Conservation (phyloP, 1,140 invertebrate species). For the Stegodyphus dumicola region DNA sequence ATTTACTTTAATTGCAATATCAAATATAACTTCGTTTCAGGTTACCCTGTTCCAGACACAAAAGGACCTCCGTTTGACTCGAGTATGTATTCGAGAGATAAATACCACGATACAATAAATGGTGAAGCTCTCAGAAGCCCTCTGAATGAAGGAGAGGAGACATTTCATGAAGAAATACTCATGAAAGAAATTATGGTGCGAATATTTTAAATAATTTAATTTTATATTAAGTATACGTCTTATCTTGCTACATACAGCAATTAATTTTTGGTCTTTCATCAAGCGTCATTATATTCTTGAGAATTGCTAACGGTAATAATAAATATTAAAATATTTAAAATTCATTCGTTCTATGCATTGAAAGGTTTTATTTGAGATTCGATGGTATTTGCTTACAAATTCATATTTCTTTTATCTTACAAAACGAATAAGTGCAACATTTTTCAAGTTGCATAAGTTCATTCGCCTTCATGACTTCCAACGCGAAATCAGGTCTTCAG, state of each 20-base stretch:
- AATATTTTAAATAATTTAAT: neutral
- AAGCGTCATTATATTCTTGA: too few species aligned
- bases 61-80: slow-evolving; percentile 46
- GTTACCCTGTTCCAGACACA: slow-evolving; percentile 28
- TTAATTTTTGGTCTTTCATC: too few species aligned
- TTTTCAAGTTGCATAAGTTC: too few species aligned
- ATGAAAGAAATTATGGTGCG: slow-evolving; percentile 54
- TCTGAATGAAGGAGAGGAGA: slow-evolving; percentile 42
- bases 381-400: too few species aligned
- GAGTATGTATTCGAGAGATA: slow-evolving; percentile 55
- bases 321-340: too few species aligned
- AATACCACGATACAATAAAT: slow-evolving; percentile 56
- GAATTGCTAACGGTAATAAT: too few species aligned
- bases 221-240: neutral
- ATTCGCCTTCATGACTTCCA: too few species aligned
- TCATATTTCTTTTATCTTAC: too few species aligned
- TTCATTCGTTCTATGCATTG: too few species aligned
- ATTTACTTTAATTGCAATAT: neutral
- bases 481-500: too few species aligned
- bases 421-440: too few species aligned
- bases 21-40: slow-evolving; percentile 1
- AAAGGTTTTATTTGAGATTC: too few species aligned
- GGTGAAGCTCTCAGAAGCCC: slow-evolving; percentile 50
- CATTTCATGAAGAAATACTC: slow-evolving; percentile 55
- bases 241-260: neutral